Conservation (phyloP, 2,797 vertebrate species). For the Pteronotus mesoamericanus region DNA sequence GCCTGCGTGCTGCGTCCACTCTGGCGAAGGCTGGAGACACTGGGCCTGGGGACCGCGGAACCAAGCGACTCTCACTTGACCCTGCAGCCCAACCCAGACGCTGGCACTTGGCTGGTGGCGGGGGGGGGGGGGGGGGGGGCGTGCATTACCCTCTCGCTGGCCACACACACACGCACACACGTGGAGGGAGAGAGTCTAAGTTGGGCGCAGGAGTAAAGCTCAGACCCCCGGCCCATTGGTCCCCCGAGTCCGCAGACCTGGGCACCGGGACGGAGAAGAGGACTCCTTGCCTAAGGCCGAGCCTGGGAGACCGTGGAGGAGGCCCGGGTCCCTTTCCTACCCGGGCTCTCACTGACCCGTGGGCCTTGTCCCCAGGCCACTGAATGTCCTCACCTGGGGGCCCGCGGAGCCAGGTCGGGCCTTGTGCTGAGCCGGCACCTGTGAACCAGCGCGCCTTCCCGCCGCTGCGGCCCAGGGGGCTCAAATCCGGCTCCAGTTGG, state of each 20-base stretch:
- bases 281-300: background rate
- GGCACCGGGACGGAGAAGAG: background rate
- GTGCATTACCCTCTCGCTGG: background rate
- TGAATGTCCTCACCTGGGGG: background rate
- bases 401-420: background rate
- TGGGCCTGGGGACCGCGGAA: background rate
- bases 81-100: background rate
- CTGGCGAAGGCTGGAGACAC: background rate
- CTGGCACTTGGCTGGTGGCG: slow-evolving; percentile 42
- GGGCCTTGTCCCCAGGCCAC: background rate
- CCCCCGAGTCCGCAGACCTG: background rate
- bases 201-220: background rate
- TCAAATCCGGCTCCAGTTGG: background rate
- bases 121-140: background rate
- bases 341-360: background rate
- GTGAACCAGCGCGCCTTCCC: background rate
- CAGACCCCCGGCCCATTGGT: background rate
- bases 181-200: background rate
- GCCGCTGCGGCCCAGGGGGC: background rate
- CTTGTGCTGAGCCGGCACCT: background rate
- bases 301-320: background rate
- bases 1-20: background rate
- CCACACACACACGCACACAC: background rate
- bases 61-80: background rate
- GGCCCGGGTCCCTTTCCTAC: background rate